phyloP scores from a whole-genome alignment of 1,140 invertebrate species.

The Pemphigus obesinymphae region DNA sequence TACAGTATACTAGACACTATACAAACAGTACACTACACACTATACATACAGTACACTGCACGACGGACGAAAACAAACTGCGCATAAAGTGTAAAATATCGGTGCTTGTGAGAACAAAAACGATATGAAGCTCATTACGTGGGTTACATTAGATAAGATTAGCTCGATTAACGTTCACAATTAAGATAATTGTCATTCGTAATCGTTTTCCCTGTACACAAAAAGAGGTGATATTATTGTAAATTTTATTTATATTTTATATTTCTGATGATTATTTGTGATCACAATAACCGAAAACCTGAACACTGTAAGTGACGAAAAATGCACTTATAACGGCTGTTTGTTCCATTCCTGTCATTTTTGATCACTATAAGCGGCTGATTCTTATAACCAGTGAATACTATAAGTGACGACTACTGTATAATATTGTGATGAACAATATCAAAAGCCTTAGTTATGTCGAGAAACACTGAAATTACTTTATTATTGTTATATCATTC shows the following conservation, averaged over 20 bases:
- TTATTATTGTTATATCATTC: no score
- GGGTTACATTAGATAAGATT: slow-evolving; percentile 11
- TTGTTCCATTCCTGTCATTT: neutral
- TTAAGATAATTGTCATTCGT: no score
- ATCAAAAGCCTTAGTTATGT: no score
- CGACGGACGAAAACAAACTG: neutral
- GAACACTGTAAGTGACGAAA: neutral
- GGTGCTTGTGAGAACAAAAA: neutral
- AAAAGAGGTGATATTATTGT: slow-evolving; percentile 2
- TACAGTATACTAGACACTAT: neutral
- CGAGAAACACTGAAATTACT: no score
- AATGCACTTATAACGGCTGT: neutral
- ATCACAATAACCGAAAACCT: neutral
- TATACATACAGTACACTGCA: neutral
- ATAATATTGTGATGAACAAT: no score
- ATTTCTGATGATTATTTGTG: neutral
- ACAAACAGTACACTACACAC: no score
- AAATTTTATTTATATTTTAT: neutral
- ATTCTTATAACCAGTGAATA: no score
- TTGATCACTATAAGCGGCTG: neutral
- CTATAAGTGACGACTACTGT: no score
- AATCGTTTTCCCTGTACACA: slow-evolving; percentile 14
- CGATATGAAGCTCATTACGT: slow-evolving; percentile 15
- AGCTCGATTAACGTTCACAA: no score
- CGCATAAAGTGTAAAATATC: neutral